Evolutionary conservation across 2,888 invertebrate genomes (phyloP).

Genomic region (Dryobota labecula): DNA sequence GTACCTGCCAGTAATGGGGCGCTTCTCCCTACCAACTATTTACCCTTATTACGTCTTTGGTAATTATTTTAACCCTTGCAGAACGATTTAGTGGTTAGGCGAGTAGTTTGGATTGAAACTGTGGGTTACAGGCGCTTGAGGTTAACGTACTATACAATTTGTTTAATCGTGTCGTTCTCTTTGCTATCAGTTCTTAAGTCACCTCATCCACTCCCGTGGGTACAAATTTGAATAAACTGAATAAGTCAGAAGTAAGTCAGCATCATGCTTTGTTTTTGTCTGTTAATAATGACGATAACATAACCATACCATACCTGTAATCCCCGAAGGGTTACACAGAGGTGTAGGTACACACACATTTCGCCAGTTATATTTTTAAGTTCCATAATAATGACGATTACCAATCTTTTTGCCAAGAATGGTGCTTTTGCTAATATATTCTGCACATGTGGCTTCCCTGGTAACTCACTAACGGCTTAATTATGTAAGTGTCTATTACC

Average conservation of each 20-base stretch:
- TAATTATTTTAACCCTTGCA: slow-evolving; percentile 69
- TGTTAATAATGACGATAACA: background rate
- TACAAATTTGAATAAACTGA: no score
- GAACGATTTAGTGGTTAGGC: slow-evolving; percentile 55
- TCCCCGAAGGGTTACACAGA: no score
- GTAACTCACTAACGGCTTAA: no score
- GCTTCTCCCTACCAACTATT: slow-evolving; percentile 70
- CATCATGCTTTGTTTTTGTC: background rate
- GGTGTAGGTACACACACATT: no score
- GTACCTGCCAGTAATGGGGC: slow-evolving; percentile 75
- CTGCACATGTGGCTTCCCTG: no score
- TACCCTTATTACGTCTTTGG: slow-evolving; percentile 66
- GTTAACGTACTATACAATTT: background rate
- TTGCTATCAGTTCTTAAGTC: background rate
- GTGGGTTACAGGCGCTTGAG: slow-evolving; percentile 25
- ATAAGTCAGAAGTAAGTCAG: background rate
- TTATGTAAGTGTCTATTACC: no score
- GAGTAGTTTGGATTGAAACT: slow-evolving; percentile 61
- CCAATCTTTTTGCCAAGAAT: background rate
- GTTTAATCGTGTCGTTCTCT: background rate
- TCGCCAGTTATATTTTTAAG: no score
- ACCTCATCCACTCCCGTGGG: background rate
- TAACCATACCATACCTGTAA: no score
- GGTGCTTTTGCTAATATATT: background rate
- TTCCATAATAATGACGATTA: background rate